A percentile compares a stretch with the other conserved stretches of the same genome.
Conservation (phyloP, 2,113 vertebrate genomes). For the Pseudopodoces humilis region DNA sequence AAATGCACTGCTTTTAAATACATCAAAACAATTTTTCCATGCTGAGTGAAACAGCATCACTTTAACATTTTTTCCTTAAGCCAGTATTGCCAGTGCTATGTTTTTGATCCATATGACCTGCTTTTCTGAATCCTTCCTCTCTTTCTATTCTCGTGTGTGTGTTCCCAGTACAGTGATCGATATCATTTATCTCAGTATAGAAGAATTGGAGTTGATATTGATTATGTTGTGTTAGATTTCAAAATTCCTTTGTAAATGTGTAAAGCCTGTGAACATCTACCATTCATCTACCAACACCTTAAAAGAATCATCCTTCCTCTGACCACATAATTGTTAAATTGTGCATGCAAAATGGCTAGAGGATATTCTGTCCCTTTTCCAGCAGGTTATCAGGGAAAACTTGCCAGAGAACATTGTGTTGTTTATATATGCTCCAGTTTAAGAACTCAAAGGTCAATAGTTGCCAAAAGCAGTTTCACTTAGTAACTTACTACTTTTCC, state of each 20-base stretch:
- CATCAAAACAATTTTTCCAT: not conserved
- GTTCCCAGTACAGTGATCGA: not conserved
- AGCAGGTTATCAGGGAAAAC: constrained; percentile 76
- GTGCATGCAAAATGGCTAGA: constrained; percentile 77
- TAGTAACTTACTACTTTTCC: constrained; percentile 62
- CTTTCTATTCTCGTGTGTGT: not conserved
- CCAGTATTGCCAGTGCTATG: not conserved
- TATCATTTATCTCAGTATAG: constrained; percentile 20
- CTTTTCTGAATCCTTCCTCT: not conserved
- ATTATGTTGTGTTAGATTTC: constrained; percentile 57
- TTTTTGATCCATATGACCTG: not conserved
- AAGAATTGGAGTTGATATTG: constrained; percentile 43
- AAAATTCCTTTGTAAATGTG: constrained; percentile 63
- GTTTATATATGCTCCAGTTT: constrained; percentile 75
- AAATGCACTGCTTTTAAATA: not conserved
- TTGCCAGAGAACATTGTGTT: constrained; percentile 67
- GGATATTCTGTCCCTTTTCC: constrained; percentile 72
- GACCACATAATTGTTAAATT: constrained; percentile 80
- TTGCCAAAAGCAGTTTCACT: constrained; percentile 75
- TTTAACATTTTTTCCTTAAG: not conserved
- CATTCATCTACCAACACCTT: constrained; percentile 50
- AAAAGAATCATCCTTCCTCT: constrained; percentile 68
- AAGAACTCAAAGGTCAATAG: constrained; percentile 80
- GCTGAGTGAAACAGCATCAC: not conserved
- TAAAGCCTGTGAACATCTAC: constrained; percentile 60